Conservation (phyloP, 2,113 vertebrate species). For the Oplegnathus fasciatus region DNA sequence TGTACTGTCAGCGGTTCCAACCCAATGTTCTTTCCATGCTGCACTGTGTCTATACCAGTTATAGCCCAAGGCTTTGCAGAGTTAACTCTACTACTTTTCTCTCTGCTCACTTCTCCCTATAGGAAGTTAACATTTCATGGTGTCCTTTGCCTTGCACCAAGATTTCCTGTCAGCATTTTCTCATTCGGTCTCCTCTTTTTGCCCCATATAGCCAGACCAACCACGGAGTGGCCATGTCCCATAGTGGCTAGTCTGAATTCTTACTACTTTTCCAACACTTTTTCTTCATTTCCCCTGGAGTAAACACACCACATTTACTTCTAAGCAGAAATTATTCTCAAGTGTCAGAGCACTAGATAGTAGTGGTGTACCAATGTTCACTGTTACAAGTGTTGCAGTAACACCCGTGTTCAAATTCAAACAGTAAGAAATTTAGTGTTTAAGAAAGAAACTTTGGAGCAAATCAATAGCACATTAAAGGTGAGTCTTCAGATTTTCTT, state of each 20-base stretch:
- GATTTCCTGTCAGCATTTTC: slow-evolving; percentile 21
- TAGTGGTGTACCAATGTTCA: background rate
- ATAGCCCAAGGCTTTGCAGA: slow-evolving; percentile 48
- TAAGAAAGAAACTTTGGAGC: background rate
- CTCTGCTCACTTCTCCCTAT: slow-evolving; percentile 16
- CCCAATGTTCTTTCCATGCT: slow-evolving; percentile 40
- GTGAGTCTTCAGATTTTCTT: background rate
- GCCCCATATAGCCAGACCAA: background rate
- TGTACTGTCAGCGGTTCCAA: slow-evolving; percentile 62
- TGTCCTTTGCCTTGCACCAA: slow-evolving; percentile 14
- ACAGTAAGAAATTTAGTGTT: background rate
- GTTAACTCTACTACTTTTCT: slow-evolving; percentile 44
- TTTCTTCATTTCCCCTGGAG: too few relatives aligned
- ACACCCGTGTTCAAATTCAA: background rate
- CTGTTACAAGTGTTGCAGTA: background rate
- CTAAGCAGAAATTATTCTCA: background rate
- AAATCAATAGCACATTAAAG: background rate
- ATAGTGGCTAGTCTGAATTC: background rate
- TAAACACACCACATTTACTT: background rate
- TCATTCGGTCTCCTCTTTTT: background rate
- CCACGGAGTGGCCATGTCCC: background rate
- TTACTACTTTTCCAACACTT: background rate
- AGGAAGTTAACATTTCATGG: slow-evolving; percentile 18
- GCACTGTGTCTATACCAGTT: slow-evolving; percentile 22
- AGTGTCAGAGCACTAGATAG: background rate